Evolutionary conservation across 2,888 invertebrate species (phyloP).

Genomic region (Tachina fera): DNA sequence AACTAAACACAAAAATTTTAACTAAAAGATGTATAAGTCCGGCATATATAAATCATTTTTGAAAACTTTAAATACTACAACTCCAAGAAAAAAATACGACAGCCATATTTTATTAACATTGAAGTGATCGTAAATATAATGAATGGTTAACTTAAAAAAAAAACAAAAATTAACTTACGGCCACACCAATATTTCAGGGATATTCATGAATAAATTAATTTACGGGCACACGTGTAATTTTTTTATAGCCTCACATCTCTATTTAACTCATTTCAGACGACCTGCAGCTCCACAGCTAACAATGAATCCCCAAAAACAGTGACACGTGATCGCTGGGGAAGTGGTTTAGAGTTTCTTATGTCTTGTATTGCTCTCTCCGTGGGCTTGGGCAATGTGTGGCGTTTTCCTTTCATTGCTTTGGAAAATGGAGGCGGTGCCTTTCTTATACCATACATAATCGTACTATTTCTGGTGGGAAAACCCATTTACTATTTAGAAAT

Average conservation of each 20-base stretch:
- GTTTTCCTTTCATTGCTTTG: slow-evolving; percentile 87
- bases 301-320: slow-evolving; percentile 13
- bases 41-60: too few relatives aligned
- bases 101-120: too few relatives aligned
- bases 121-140: too few relatives aligned
- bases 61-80: too few relatives aligned
- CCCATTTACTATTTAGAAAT: slow-evolving; percentile 89
- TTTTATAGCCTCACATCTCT: too few relatives aligned
- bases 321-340: slow-evolving; percentile 84
- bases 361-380: slow-evolving; percentile 85
- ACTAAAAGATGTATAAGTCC: too few relatives aligned
- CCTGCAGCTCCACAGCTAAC: background rate
- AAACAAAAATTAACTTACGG: too few relatives aligned
- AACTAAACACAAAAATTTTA: too few relatives aligned
- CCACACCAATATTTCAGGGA: too few relatives aligned
- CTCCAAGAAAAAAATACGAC: too few relatives aligned
- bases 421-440: slow-evolving; percentile 88
- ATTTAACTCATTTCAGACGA: slow-evolving; percentile 38
- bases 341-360: slow-evolving; percentile 86
- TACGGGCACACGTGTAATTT: background rate
- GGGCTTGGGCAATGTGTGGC: slow-evolving; percentile 87
- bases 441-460: slow-evolving; percentile 86
- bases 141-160: too few relatives aligned
- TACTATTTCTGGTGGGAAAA: slow-evolving; percentile 86
- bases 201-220: too few relatives aligned